Evolutionary conservation across 2,888 invertebrate species (phyloP).

Genomic region (Pristionchus entomophagus): DNA sequence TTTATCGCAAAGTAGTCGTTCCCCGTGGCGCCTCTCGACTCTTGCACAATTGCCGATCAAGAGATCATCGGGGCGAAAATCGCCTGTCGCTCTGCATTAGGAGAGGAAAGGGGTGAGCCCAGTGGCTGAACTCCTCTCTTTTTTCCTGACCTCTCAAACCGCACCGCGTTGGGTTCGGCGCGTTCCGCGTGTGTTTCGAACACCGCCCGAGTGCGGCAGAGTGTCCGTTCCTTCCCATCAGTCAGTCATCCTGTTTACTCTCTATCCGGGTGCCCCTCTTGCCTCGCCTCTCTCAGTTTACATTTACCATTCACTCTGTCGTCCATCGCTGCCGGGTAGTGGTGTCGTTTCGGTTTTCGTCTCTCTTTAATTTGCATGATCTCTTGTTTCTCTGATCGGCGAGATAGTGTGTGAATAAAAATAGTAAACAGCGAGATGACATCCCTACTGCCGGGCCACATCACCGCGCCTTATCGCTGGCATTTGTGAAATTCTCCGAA

Average conservation of each 20-base stretch:
- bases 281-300: background rate
- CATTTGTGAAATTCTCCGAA: background rate
- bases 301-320: background rate
- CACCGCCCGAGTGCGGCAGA: background rate
- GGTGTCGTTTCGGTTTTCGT: too few species aligned
- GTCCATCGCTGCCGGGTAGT: background rate
- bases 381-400: too few species aligned
- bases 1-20: too few species aligned
- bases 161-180: conserved; percentile 15
- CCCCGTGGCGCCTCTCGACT: too few species aligned
- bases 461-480: background rate
- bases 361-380: too few species aligned
- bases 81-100: background rate
- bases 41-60: background rate
- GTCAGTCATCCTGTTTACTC: background rate
- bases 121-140: background rate
- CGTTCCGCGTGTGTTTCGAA: background rate
- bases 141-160: background rate
- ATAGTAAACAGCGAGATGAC: too few species aligned
- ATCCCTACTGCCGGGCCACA: too few species aligned
- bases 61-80: background rate
- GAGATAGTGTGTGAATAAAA: too few species aligned
- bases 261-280: background rate
- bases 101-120: background rate
- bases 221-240: background rate